Conservation (phyloP, 2,113 vertebrate species). For the Athene cunicularia region DNA sequence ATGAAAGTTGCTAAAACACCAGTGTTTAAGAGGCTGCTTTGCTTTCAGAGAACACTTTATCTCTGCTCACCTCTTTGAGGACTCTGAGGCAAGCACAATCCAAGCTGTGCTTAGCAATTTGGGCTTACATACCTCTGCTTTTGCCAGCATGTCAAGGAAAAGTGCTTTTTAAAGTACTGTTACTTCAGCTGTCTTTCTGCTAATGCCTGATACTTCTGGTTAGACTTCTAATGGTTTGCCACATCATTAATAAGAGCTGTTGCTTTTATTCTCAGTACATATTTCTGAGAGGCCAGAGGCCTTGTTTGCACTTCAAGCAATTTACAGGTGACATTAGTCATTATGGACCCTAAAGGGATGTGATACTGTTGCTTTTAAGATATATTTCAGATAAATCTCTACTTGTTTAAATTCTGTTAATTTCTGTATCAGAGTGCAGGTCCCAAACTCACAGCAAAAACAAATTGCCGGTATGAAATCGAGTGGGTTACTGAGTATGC, state of each 20-base stretch:
- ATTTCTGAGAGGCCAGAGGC: background rate
- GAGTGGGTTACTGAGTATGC: slow-evolving; percentile 96
- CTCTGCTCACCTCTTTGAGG: background rate
- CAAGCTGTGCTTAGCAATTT: background rate
- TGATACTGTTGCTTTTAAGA: background rate
- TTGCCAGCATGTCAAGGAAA: background rate
- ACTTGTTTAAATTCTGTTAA: background rate
- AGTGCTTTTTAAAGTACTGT: background rate
- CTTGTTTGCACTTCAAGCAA: background rate
- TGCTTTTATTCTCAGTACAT: background rate
- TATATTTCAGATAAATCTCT: background rate
- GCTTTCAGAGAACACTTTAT: background rate
- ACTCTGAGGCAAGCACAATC: background rate
- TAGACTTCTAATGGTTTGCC: background rate
- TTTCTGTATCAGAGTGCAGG: slow-evolving; percentile 77
- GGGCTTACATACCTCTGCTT: background rate
- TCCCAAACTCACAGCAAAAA: slow-evolving; percentile 86
- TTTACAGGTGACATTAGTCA: background rate
- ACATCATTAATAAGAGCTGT: background rate
- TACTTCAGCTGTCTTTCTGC: background rate
- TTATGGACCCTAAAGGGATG: background rate
- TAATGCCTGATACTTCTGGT: background rate
- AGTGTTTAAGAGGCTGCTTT: background rate
- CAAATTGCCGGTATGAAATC: slow-evolving; percentile 91
- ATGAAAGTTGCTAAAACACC: background rate